Base-by-base conservation (phyloP, 2,797 vertebrate genomes). In the Nyctibius grandis region DNA sequence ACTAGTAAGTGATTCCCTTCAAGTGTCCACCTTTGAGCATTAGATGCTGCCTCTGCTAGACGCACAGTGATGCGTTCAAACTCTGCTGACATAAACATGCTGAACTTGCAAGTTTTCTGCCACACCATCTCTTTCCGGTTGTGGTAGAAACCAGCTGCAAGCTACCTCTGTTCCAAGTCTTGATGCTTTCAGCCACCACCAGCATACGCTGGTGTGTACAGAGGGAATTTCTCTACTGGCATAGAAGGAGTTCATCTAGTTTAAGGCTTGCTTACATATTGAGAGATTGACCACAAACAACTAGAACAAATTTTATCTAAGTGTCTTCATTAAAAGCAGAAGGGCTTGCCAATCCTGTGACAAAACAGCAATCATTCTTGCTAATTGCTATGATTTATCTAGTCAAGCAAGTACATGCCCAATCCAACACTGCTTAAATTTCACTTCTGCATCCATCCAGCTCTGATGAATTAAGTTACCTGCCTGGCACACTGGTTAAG, bases 171-270 rank as follows among this genome's bases (percentile, higher is more conserved):
- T 50, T 47, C 28, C 28, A 72, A 44, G 33, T 44, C 38, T 72
- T 33, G 29, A 11, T 5, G 6, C 22, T 20, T 86, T 59, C 36
- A 70, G 40, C 29, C 34, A 40, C 31, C 38, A 84, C 18, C 17
- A 38, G 36, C 7, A 34, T 11, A 33, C 2, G 2, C 15, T n/a
- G 33, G 4, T 42, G n/a, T 2, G 3, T 26, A 31, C 8, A 9
- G 33, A 77, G 54, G 11, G 9, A 79, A 90, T 57, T 93, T 19
- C 25, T 82, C 22, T 53, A 16, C 20, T 53, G 22, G 17, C 19
- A 4, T 1, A 56, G 67, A 14, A 56, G 15, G 36, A 65, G 15
- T 47, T 89, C 4, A 45, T 48, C 45, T 85, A 31, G 10, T 45
- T 95, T 34, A 80, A 88, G 10, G 6, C 21, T 68, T 51, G 20